phyloP scores from a whole-genome alignment of 2,113 vertebrate species.

The Acanthisitta chloris region DNA sequence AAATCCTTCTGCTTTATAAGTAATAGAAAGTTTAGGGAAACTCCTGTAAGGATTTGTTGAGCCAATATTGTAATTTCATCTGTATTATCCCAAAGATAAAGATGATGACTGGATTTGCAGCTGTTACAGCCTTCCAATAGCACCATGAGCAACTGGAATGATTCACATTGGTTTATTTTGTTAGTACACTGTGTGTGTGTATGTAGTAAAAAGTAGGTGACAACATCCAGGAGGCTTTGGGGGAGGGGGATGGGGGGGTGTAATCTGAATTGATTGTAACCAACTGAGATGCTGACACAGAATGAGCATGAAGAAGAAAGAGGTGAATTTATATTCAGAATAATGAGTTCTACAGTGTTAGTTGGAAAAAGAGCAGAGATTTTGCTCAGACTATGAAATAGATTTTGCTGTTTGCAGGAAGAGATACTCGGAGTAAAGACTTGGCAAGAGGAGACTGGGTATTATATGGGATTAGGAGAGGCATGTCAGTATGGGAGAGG shows the following conservation, averaged over 20 bases:
- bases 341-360: background rate
- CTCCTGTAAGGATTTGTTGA: background rate
- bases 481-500: background rate
- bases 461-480: background rate
- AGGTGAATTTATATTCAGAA: constrained; percentile 7
- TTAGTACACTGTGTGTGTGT: background rate
- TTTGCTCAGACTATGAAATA: too few species aligned
- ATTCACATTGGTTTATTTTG: background rate
- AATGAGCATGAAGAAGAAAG: background rate
- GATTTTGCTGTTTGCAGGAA: background rate
- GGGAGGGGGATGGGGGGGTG: too few species aligned
- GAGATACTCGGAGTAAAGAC: background rate
- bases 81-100: background rate
- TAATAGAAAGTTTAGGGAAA: background rate
- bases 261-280: constrained; percentile 4
- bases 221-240: background rate
- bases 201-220: constrained; percentile 21
- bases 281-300: background rate
- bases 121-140: background rate
- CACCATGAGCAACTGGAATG: background rate
- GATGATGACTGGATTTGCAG: background rate
- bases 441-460: background rate
- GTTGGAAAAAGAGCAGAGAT: too few species aligned
- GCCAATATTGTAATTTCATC: background rate
- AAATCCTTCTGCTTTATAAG: background rate